Conservation (phyloP, 1,140 invertebrate genomes). For the Atta colombica region DNA sequence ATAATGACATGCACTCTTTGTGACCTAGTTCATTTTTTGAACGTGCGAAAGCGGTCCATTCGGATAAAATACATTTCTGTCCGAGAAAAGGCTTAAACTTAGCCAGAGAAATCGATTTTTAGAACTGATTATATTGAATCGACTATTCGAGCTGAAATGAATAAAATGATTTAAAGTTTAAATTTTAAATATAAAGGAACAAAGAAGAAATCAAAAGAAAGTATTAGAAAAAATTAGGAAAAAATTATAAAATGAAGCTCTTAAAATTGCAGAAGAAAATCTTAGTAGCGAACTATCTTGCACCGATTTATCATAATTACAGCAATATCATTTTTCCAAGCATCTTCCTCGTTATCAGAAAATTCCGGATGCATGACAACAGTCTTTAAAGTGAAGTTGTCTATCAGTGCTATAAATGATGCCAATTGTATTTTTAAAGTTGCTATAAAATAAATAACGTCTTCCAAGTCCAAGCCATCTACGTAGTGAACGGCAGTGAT, state of each 20-base stretch:
- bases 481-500: conserved; percentile 87
- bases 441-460: conserved; percentile 85
- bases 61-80: too few relatives aligned
- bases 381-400: neutral
- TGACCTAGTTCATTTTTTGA: neutral
- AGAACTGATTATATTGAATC: neutral
- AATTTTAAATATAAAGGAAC: neutral
- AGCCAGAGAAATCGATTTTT: neutral
- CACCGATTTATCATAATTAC: conserved; percentile 64
- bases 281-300: neutral
- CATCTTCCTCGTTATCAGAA: neutral
- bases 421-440: conserved; percentile 47
- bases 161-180: neutral
- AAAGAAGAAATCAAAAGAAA: neutral
- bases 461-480: too few relatives aligned
- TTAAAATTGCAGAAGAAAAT: neutral
- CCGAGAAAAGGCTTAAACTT: too few relatives aligned
- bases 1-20: neutral
- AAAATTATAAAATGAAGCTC: neutral
- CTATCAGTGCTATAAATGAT: neutral
- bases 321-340: conserved; percentile 66
- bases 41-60: too few relatives aligned
- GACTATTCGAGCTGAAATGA: conserved; percentile 1
- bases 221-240: neutral
- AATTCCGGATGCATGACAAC: conserved; percentile 56